Evolutionary conservation across 2,888 invertebrate genomes (phyloP).

Genomic region (Ichneumon xanthorius): DNA sequence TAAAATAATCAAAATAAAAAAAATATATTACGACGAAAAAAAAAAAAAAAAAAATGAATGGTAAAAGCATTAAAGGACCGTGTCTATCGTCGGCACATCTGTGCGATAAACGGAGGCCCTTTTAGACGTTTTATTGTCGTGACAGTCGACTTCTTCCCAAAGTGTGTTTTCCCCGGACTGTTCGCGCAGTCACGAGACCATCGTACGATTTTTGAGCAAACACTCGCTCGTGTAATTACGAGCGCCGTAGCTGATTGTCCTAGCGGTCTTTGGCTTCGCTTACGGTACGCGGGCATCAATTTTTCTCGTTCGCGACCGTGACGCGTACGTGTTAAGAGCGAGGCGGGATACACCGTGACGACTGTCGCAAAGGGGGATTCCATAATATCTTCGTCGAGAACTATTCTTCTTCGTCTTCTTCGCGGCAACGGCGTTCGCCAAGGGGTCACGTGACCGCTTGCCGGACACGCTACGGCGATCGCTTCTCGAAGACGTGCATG

Average conservation of each 20-base stretch:
- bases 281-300: slow-evolving; percentile 82
- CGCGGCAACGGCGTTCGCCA: background rate
- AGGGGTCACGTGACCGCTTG: background rate
- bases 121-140: too few species aligned
- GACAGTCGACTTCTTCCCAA: too few species aligned
- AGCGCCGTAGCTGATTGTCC: slow-evolving; percentile 80
- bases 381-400: background rate
- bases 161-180: too few species aligned
- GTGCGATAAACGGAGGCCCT: too few species aligned
- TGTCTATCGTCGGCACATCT: too few species aligned
- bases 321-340: slow-evolving; percentile 75
- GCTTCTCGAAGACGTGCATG: background rate
- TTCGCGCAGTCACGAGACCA: too few species aligned
- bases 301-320: slow-evolving; percentile 82
- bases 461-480: background rate
- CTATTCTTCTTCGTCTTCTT: slow-evolving; percentile 11
- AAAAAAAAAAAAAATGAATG: too few species aligned
- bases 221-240: slow-evolving; percentile 76
- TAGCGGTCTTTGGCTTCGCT: slow-evolving; percentile 83
- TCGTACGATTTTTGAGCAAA: too few species aligned
- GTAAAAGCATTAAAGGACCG: too few species aligned
- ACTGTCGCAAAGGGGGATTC: slow-evolving; percentile 29
- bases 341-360: slow-evolving; percentile 60
- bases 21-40: too few species aligned
- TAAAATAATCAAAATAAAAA: too few species aligned